phyloP scores from a whole-genome alignment of 2,113 vertebrate genomes.

The Ctenomys sociabilis region DNA sequence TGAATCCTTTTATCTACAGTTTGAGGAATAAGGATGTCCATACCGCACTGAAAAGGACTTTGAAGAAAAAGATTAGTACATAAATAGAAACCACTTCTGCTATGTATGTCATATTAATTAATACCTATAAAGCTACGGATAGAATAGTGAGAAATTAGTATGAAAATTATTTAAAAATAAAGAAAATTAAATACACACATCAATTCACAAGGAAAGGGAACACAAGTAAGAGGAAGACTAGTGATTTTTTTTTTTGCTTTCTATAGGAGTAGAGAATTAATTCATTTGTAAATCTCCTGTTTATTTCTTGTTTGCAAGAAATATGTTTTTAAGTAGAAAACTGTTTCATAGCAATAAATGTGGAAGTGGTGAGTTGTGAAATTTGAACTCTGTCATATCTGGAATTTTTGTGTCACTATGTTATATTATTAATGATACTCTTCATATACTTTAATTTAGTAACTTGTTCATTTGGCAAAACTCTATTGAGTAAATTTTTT shows the following conservation, averaged over 20 bases:
- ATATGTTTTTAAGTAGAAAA: not conserved
- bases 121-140: not conserved
- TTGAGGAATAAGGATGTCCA: conserved; percentile 38
- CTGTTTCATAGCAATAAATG: not conserved
- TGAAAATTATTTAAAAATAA: not conserved
- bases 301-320: not conserved
- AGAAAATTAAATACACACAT: not conserved
- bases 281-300: not conserved
- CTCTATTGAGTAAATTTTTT: not conserved
- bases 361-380: not conserved
- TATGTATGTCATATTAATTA: not conserved
- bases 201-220: not conserved
- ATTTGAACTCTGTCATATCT: not conserved
- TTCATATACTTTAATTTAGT: not conserved
- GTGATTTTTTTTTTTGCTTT: not conserved
- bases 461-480: not conserved
- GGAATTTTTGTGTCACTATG: not conserved
- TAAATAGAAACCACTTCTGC: not conserved
- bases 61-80: not conserved
- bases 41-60: not conserved
- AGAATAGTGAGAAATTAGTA: not conserved
- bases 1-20: conserved; percentile 60
- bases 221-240: not conserved
- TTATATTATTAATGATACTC: not conserved
- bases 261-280: not conserved